A percentile compares a stretch with the other conserved stretches of the same genome.
Conservation (phyloP, 2,797 vertebrate species). For the Esox masquinongy region DNA sequence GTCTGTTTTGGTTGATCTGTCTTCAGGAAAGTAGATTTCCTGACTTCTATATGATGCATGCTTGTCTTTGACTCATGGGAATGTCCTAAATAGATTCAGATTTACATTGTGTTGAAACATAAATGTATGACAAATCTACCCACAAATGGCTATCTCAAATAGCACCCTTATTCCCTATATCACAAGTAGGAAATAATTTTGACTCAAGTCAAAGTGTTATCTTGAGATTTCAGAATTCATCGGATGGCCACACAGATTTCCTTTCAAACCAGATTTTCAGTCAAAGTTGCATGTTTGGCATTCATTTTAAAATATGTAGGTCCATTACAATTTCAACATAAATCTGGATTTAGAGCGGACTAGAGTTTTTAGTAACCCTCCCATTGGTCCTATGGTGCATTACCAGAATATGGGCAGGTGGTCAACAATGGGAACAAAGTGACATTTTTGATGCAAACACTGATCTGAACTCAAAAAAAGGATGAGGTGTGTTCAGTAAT, state of each 20-base stretch:
- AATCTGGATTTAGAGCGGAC: too few species aligned
- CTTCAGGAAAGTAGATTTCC: slow-evolving; percentile 49
- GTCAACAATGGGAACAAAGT: neutral
- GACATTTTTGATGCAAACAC: neutral
- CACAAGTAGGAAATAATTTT: neutral
- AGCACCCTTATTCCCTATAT: neutral
- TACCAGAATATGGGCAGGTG: neutral
- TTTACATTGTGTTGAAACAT: neutral
- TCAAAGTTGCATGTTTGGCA: too few species aligned
- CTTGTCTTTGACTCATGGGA: neutral
- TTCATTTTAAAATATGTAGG: too few species aligned
- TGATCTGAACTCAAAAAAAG: neutral
- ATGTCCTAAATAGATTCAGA: neutral
- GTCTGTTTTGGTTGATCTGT: slow-evolving; percentile 59
- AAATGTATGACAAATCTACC: neutral
- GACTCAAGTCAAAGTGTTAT: too few species aligned
- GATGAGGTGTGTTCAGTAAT: too few species aligned
- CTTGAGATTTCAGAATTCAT: too few species aligned
- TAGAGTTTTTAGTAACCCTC: too few species aligned
- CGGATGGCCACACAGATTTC: too few species aligned
- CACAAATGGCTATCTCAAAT: neutral
- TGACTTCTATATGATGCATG: slow-evolving; percentile 3
- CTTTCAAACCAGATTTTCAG: too few species aligned
- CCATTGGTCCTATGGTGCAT: too few species aligned
- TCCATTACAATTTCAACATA: too few species aligned